phyloP scores from a whole-genome alignment of 2,113 vertebrate genomes.

The Gallinago jamesoni region DNA sequence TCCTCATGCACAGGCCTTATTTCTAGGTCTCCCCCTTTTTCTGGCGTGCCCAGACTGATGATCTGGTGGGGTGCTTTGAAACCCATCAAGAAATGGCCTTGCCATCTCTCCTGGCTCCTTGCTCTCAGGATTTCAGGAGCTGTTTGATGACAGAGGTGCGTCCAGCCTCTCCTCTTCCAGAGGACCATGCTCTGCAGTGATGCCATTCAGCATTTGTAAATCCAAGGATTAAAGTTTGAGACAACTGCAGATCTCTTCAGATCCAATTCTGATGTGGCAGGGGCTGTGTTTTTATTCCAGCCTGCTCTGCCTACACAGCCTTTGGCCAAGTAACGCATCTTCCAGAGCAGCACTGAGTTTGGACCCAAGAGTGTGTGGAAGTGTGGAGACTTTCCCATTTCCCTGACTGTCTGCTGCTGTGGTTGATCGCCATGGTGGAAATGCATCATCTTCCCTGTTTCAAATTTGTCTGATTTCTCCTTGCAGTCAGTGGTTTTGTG shows the following conservation, averaged over 20 bases:
- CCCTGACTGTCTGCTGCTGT: neutral
- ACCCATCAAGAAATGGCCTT: neutral
- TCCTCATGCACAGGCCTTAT: rapidly evolving
- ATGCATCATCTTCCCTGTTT: neutral
- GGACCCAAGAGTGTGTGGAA: neutral
- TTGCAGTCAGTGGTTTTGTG: neutral
- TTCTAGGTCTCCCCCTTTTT: neutral
- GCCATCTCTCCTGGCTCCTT: neutral
- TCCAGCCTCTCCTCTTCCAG: neutral
- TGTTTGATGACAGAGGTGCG: neutral
- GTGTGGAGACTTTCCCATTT: neutral
- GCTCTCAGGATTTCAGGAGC: neutral
- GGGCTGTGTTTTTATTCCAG: neutral
- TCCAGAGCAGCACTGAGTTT: neutral
- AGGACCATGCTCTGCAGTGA: neutral
- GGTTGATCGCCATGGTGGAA: neutral
- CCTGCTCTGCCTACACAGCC: neutral
- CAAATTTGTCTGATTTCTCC: neutral
- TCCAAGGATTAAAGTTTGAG: neutral
- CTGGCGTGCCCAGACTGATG: neutral
- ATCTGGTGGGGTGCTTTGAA: neutral
- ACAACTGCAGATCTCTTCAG: neutral
- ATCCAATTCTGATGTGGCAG: rapidly evolving
- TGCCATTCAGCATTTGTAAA: neutral
- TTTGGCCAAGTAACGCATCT: neutral